These are phyloP conservation scores for Ctenopoma kingsleyae DNA, from an alignment of 2,797 vertebrate species.

Conservation along the genomic window DNA sequence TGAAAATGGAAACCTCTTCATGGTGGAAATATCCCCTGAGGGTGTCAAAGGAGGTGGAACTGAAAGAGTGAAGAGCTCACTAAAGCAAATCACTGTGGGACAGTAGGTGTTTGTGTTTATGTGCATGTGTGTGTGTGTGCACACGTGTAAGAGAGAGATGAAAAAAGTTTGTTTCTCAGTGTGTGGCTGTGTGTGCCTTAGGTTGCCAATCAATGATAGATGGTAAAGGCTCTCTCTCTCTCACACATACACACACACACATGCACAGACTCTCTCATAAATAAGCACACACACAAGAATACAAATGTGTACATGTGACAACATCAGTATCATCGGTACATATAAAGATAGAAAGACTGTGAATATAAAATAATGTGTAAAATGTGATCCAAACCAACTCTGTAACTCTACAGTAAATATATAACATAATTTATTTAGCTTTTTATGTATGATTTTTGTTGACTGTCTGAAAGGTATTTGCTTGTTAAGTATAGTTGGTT, in stretches of 20 bases:
- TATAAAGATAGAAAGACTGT: not conserved
- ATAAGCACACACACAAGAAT: not conserved
- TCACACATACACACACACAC: not conserved
- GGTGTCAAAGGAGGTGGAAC: constrained; percentile 56
- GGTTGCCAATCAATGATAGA: constrained; percentile 42
- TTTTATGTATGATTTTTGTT: not conserved
- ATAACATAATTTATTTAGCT: not conserved
- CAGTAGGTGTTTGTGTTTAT: not conserved
- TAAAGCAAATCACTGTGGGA: constrained; percentile 33
- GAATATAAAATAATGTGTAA: not conserved
- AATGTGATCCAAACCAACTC: not conserved
- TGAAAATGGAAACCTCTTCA: constrained; percentile 75
- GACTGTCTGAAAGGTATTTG: not conserved
- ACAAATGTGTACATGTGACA: not conserved
- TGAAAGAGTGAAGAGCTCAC: constrained; percentile 51
- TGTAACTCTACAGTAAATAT: not conserved
- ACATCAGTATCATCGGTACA: not conserved
- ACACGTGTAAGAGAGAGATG: not conserved
- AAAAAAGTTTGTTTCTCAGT: constrained; percentile 11
- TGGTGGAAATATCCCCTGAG: constrained; percentile 46
- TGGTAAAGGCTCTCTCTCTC: not conserved
- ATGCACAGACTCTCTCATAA: not conserved
- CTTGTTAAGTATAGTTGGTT: not conserved
- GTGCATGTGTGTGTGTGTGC: not conserved
- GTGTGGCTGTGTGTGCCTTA: constrained; percentile 36